These are phyloP conservation scores for Cheilosia impressa DNA, from an alignment of 2,888 invertebrate species.

Conservation along the genomic window DNA sequence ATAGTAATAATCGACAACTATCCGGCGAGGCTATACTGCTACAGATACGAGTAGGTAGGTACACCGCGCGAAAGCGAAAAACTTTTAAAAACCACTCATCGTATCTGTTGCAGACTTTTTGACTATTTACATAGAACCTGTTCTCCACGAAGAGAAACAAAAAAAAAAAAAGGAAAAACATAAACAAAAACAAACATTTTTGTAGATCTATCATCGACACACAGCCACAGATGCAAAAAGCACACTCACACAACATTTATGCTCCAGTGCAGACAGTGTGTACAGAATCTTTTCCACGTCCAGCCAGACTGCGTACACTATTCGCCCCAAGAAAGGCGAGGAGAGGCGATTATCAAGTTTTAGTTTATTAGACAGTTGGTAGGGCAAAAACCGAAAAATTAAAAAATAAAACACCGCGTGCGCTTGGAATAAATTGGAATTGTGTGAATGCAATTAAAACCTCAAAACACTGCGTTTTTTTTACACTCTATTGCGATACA, in stretches of 20 bases:
- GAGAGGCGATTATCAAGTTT: slow-evolving; percentile 5
- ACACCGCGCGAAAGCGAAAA: not conserved
- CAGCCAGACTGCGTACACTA: slow-evolving; percentile 17
- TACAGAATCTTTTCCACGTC: slow-evolving; percentile 47
- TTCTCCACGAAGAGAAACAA: slow-evolving; percentile 37
- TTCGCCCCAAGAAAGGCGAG: slow-evolving; percentile 21
- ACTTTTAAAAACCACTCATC: slow-evolving; percentile 11
- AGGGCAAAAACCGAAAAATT: slow-evolving; percentile 7
- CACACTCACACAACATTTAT: slow-evolving; percentile 54
- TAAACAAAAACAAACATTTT: slow-evolving; percentile 69
- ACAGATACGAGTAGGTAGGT: not conserved
- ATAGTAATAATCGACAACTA: slow-evolving; percentile 10
- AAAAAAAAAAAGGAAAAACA: slow-evolving; percentile 46
- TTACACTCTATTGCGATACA: slow-evolving; percentile 9
- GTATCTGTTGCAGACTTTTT: slow-evolving; percentile 66
- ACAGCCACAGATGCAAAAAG: slow-evolving; percentile 31
- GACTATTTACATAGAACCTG: slow-evolving; percentile 70
- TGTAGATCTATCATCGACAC: slow-evolving; percentile 43
- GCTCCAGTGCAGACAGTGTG: slow-evolving; percentile 42
- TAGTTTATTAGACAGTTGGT: slow-evolving; percentile 10
- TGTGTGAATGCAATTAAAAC: slow-evolving; percentile 44
- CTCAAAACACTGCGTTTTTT: slow-evolving; percentile 11
- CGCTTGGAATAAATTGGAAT: slow-evolving; percentile 17
- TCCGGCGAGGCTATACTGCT: slow-evolving; percentile 46
- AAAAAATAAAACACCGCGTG: slow-evolving; percentile 10